phyloP scores from a whole-genome alignment of 2,888 invertebrate species.

The Caenorhabditis wallacei region DNA sequence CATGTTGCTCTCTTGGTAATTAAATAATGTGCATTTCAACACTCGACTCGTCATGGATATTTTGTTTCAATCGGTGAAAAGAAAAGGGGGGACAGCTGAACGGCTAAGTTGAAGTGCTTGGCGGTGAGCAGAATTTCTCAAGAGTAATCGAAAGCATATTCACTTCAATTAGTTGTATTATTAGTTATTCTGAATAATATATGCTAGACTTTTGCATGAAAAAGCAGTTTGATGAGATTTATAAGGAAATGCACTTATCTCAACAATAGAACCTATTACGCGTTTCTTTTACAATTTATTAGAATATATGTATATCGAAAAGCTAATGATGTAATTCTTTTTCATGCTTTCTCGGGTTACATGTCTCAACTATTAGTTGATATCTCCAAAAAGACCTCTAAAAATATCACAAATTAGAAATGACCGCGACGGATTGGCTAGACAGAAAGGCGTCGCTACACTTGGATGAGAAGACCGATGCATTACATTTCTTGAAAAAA shows the following conservation, averaged over 20 bases:
- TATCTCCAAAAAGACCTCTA: no score
- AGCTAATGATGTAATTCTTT: conserved; percentile 1
- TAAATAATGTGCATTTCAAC: conserved; percentile 48
- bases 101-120: neutral
- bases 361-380: no score
- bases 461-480: no score
- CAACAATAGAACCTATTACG: conserved; percentile 25
- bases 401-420: no score
- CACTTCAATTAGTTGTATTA: conserved; percentile 36
- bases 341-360: no score
- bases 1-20: conserved; percentile 38
- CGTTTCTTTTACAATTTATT: neutral
- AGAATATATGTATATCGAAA: neutral
- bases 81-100: conserved; percentile 5
- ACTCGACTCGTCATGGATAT: conserved; percentile 46
- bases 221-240: conserved; percentile 23
- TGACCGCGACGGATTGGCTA: no score
- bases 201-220: conserved; percentile 21
- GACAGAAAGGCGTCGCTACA: no score
- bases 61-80: conserved; percentile 26
- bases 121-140: conserved; percentile 16
- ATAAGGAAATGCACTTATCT: conserved; percentile 34
- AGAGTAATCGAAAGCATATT: conserved; percentile 31
- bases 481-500: no score
- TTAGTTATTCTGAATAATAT: conserved; percentile 30